Evolutionary conservation across 2,888 invertebrate genomes (phyloP).

Genomic region (Pecten maximus): DNA sequence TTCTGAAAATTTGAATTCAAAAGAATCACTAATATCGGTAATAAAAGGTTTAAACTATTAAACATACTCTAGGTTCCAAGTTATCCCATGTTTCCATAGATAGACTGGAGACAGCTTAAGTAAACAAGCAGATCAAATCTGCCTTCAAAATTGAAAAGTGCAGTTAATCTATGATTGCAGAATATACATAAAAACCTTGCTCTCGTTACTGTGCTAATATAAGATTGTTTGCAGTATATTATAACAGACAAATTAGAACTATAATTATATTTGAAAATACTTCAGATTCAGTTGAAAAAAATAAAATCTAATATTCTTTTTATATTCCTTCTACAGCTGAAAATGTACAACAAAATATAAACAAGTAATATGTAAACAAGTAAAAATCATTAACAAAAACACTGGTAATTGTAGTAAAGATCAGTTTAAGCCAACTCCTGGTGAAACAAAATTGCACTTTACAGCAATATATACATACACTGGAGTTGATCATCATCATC

Average conservation of each 20-base stretch:
- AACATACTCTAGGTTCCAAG: too few relatives aligned
- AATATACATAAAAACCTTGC: too few relatives aligned
- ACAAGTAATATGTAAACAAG: slow-evolving; percentile 20
- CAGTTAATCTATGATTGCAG: too few relatives aligned
- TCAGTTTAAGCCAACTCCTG: background rate
- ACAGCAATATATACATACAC: slow-evolving; percentile 15
- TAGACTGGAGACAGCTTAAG: too few relatives aligned
- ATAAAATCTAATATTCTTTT: background rate
- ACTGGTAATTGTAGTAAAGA: background rate
- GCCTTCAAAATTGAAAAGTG: too few relatives aligned
- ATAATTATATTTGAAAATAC: background rate
- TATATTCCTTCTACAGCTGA: background rate
- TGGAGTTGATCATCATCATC: background rate
- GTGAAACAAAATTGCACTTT: background rate
- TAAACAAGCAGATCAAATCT: too few relatives aligned
- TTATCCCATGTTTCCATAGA: too few relatives aligned
- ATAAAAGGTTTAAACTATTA: too few relatives aligned
- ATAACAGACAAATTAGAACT: background rate
- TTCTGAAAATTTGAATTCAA: too few relatives aligned
- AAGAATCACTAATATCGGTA: too few relatives aligned
- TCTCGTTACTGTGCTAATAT: background rate
- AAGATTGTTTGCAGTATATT: background rate
- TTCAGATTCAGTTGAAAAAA: background rate
- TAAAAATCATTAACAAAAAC: slow-evolving; percentile 13
- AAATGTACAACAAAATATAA: slow-evolving; percentile 33